Conservation (phyloP, 2,113 vertebrate species). For the Porphyrio hochstetteri region DNA sequence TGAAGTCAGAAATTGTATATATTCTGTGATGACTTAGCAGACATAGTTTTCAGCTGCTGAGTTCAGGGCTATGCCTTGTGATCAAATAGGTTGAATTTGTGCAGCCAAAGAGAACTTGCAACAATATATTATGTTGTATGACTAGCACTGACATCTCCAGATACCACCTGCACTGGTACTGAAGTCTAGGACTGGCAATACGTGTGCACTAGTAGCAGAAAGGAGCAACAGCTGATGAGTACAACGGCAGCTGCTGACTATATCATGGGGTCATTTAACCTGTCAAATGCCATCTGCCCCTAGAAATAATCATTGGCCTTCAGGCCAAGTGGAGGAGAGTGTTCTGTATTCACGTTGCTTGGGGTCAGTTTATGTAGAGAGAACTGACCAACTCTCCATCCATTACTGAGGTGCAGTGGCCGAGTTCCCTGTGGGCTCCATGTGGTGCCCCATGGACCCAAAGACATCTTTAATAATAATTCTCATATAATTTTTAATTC, state of each 20-base stretch:
- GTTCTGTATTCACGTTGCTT: background rate
- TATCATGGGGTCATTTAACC: background rate
- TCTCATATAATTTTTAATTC: background rate
- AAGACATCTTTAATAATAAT: background rate
- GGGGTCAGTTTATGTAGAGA: background rate
- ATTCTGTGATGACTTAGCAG: background rate
- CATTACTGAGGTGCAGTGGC: background rate
- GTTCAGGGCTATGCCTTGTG: background rate
- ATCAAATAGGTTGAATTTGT: background rate
- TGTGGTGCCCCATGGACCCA: background rate
- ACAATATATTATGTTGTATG: background rate
- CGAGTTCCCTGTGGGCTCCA: background rate
- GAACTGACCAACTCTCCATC: background rate
- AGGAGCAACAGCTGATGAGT: background rate
- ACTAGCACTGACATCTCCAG: background rate
- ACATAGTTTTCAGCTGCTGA: background rate
- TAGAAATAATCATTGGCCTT: background rate
- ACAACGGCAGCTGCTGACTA: background rate
- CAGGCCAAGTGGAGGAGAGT: background rate
- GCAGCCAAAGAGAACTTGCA: background rate
- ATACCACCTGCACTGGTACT: rapidly evolving
- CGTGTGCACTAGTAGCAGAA: rapidly evolving
- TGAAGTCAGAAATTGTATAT: background rate
- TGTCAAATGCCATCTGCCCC: background rate
- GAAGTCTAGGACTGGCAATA: background rate